Conservation (phyloP, 2,888 invertebrate genomes). For the Volucella inanis region DNA sequence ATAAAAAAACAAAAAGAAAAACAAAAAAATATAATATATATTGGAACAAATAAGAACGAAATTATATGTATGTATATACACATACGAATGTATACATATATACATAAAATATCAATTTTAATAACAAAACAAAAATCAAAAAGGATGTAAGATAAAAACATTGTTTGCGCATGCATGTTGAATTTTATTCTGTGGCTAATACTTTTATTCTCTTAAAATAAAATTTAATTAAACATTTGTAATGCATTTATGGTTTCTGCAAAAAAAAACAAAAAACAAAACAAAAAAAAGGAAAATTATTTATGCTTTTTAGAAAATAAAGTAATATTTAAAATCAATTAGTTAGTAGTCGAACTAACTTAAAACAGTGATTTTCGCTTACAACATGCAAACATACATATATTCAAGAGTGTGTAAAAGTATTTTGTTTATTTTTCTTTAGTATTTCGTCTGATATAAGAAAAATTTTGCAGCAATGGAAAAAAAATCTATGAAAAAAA, state of each 20-base stretch:
- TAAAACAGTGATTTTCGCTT: constrained; percentile 50
- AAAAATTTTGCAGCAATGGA: too few species aligned
- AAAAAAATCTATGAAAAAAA: too few species aligned
- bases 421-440: too few species aligned
- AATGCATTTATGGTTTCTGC: constrained; percentile 73
- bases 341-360: constrained; percentile 48
- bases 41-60: constrained; percentile 38
- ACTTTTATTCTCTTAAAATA: constrained; percentile 58
- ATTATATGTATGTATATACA: constrained; percentile 60
- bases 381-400: constrained; percentile 35
- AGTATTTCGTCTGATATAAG: too few species aligned
- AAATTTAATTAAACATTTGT: constrained; percentile 64
- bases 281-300: constrained; percentile 47
- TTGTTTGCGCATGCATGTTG: constrained; percentile 29
- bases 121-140: too few species aligned
- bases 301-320: constrained; percentile 69
- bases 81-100: constrained; percentile 35
- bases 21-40: constrained; percentile 52
- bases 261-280: constrained; percentile 42
- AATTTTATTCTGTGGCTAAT: constrained; percentile 68
- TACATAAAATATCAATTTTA: neutral
- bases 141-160: too few species aligned
- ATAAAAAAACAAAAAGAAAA: constrained; percentile 55
- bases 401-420: constrained; percentile 1
- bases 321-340: constrained; percentile 72